These are phyloP conservation scores for Martes martes DNA, from an alignment of 2,113 vertebrate species.

Conservation along the genomic window DNA sequence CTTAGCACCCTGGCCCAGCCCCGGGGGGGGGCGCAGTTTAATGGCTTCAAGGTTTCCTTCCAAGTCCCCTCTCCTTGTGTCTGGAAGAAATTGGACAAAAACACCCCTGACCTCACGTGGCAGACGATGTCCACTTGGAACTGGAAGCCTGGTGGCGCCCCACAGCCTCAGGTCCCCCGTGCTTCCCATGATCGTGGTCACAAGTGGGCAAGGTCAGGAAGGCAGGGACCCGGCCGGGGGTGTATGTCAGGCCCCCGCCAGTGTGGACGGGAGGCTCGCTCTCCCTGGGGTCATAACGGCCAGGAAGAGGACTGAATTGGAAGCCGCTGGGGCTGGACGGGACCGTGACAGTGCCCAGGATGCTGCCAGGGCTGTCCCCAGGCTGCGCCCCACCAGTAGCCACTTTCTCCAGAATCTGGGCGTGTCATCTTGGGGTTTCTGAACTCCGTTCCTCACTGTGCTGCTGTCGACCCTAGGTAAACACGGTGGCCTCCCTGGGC, in stretches of 20 bases:
- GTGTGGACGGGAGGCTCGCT: neutral
- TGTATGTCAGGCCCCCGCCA: fast-evolving
- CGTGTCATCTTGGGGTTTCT: no score
- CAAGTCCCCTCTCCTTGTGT: no score
- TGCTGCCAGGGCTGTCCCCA: fast-evolving
- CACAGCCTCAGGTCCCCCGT: fast-evolving
- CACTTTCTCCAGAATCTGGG: neutral
- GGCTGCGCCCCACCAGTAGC: fast-evolving
- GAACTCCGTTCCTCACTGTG: neutral
- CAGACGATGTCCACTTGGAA: neutral
- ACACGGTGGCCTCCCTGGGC: neutral
- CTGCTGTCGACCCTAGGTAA: neutral
- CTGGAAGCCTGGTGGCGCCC: neutral
- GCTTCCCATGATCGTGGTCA: fast-evolving
- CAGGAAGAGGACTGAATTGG: no score
- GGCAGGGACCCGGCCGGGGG: neutral
- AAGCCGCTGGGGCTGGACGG: neutral
- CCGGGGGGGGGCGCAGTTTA: neutral
- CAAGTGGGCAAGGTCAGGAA: fast-evolving
- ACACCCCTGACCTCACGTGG: fast-evolving
- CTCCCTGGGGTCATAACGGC: fast-evolving
- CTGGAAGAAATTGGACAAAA: fast-evolving
- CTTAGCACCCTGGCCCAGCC: neutral
- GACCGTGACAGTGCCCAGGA: neutral
- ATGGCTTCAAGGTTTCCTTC: neutral